Conservation (phyloP, 2,888 invertebrate genomes). For the Ellobium chinense region DNA sequence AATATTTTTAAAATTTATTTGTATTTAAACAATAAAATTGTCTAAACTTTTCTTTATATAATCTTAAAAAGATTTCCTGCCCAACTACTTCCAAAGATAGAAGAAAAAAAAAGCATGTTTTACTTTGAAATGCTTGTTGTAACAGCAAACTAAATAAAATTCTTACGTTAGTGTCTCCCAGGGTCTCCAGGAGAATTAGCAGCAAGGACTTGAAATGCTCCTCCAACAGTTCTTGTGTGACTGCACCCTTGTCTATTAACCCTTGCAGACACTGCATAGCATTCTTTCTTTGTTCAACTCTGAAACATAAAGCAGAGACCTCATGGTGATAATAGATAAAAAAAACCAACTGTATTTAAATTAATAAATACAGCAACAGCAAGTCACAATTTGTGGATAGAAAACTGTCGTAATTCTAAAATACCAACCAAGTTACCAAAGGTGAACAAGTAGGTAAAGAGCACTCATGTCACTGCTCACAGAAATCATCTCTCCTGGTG, state of each 20-base stretch:
- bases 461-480: background rate
- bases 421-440: too few relatives aligned
- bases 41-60: too few relatives aligned
- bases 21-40: too few relatives aligned
- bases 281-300: conserved; percentile 77
- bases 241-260: conserved; percentile 78
- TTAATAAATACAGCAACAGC: too few relatives aligned
- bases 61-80: too few relatives aligned
- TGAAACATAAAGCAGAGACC: conserved; percentile 56
- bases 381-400: too few relatives aligned
- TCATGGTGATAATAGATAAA: too few relatives aligned
- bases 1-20: too few relatives aligned
- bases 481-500: conserved; percentile 78
- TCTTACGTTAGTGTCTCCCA: conserved; percentile 81
- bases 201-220: conserved; percentile 83
- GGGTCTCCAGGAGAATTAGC: conserved; percentile 87
- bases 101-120: background rate
- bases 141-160: background rate
- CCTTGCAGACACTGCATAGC: conserved; percentile 79
- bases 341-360: too few relatives aligned
- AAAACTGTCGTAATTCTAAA: too few relatives aligned
- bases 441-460: too few relatives aligned
- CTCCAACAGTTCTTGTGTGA: conserved; percentile 79
- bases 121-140: background rate
- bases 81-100: too few relatives aligned